Evolutionary conservation across 2,797 vertebrate species (phyloP), one percentile per base, ranked within the genome.

Genomic region (Podarcis lilfordi): DNA sequence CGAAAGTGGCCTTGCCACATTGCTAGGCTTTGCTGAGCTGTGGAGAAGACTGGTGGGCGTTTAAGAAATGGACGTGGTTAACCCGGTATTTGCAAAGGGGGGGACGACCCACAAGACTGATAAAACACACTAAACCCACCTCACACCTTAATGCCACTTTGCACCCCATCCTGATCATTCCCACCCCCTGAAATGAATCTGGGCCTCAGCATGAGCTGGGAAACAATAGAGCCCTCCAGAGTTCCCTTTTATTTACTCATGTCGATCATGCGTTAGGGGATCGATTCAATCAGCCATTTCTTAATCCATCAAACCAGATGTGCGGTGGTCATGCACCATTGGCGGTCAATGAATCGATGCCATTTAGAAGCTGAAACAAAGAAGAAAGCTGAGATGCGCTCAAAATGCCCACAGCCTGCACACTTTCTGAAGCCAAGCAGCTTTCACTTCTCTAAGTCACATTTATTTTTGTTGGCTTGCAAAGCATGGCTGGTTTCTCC

Each of bases 231-330:
- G 86, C 89, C 90, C 90, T 91, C 90, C 94, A 66, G 77, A 81
- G 84, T 85, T 89, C 78, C 68, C 29, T 80, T 91, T 89, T 93
- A 94, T 96, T 95, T 94, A 96, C 93, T 93, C 89, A 84, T 86
- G 88, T 94, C 91, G 93, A 92, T 92, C n/a, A n/a, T 95, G 93
- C 89, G 90, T 87, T 1, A 86, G 86, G 37, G 80, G 69, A 95
- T 94, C 0, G 29, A 91, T 94, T 94, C 94, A 92, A 92, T 93
- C 93, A 93, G 89, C 89, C 89, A n/a, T 93, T 96, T 92, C 88
- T 92, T 93, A 94, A 94, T n/a, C 91, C 89, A 75, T 86, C 90
- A 91, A 93, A 92, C 93, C 95, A 96, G 95, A 96, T 93, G 95
- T 94, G 92, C 1, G 7, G 0, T 79, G 19, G 92, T 95, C 94